Evolutionary conservation across 1,140 invertebrate genomes (phyloP), one percentile per base, ranked within the genome.

Genomic region (Heterodera carotae): DNA sequence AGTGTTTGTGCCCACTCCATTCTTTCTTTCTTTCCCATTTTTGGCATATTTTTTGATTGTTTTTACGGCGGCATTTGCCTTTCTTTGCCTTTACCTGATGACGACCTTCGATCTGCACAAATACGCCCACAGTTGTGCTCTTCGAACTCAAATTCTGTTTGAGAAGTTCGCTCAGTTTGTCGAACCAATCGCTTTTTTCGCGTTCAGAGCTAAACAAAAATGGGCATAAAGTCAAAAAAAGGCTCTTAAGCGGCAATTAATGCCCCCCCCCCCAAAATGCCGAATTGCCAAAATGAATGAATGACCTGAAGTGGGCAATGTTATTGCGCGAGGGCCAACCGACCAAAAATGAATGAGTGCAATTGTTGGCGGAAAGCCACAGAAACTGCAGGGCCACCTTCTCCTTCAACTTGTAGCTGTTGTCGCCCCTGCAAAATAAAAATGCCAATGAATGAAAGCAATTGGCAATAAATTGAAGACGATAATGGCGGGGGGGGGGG

Each of bases 251-350:
- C n/a, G n/a, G n/a, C n/a, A n/a, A n/a, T n/a, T n/a, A n/a, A n/a
- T n/a, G n/a, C n/a, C n/a, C n/a, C n/a, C n/a, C n/a, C n/a, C n/a
- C n/a, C n/a, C n/a, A n/a, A 79, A 78, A 62, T 34, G 83, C 75
- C 7, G n/a, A 33, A 31, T 39, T n/a, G 53, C n/a, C n/a, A n/a
- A n/a, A n/a, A n/a, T n/a, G 68, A 7, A 27, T 6, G 53, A 7
- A 7, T 69, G 8, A 86, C 76, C 78, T 81, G 76, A 90, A 90
- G 69, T 89, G 89, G 12, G 87, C 89, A 22, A 90, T 87, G 59
- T 85, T 83, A 69, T 90, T 90, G 70, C 80, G 84, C 5, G 87
- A 85, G 2, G 80, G 81, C 89, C 89, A 90, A 53, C 89, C 89
- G 71, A 90, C 85, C 22, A 90, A 86, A 81, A 90, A 90, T 0